Conservation (phyloP, 2,113 vertebrate species). For the Oncorhynchus clarkii region DNA sequence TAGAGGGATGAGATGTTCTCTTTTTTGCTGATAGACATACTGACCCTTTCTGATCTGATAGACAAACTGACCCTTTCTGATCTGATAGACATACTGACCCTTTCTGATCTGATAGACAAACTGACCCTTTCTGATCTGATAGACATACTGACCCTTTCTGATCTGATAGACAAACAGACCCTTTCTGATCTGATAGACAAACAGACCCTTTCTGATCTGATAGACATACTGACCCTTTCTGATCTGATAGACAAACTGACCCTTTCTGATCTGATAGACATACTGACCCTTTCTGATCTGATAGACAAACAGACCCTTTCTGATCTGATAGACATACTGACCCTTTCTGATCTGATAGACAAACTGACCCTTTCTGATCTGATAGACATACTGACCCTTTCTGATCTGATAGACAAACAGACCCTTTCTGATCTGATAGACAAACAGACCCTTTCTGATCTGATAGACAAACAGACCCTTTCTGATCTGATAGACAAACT, state of each 20-base stretch:
- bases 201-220: slow-evolving; percentile 15
- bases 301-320: too few species aligned
- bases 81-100: too few species aligned
- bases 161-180: slow-evolving; percentile 20
- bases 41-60: slow-evolving; percentile 12
- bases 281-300: too few species aligned
- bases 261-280: slow-evolving; percentile 18
- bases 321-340: slow-evolving; percentile 7
- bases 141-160: too few species aligned
- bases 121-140: slow-evolving; percentile 21
- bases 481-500: slow-evolving; percentile 9
- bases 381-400: slow-evolving; percentile 10
- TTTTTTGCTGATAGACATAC: slow-evolving; percentile 21
- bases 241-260: too few species aligned
- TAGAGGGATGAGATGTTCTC: too few species aligned
- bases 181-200: slow-evolving; percentile 19
- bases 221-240: neutral
- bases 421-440: slow-evolving; percentile 11
- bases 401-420: slow-evolving; percentile 3
- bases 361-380: too few species aligned
- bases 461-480: neutral
- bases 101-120: slow-evolving; percentile 21
- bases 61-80: too few species aligned
- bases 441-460: neutral
- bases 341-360: slow-evolving; percentile 8